These are phyloP conservation scores for Mycetomoellerius zeteki DNA, from an alignment of 1,140 invertebrate species.

Conservation along the genomic window DNA sequence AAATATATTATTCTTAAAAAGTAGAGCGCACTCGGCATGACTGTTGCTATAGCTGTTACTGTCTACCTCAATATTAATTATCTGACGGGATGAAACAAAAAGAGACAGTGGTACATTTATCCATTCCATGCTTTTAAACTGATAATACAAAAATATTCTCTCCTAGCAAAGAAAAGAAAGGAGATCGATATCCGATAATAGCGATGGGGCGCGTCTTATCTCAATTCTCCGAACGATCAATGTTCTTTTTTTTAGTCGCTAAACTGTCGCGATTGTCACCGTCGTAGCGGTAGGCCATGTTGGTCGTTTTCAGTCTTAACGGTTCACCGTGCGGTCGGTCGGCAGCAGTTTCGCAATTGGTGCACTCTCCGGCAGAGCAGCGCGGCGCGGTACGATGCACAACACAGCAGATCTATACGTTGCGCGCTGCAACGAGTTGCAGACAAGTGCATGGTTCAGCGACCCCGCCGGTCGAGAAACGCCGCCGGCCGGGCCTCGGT, in stretches of 20 bases:
- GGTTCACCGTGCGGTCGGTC: slow-evolving; percentile 76
- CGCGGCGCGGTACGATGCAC: slow-evolving; percentile 70
- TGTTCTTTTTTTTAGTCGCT: background rate
- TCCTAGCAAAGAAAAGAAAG: background rate
- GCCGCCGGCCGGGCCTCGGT: slow-evolving; percentile 63
- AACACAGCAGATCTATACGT: slow-evolving; percentile 80
- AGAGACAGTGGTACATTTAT: background rate
- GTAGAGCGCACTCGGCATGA: background rate
- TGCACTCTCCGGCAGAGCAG: slow-evolving; percentile 64
- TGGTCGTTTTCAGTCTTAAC: slow-evolving; percentile 77
- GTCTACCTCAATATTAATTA: background rate
- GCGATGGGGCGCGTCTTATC: background rate
- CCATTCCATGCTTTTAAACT: background rate
- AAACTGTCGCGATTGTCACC: background rate
- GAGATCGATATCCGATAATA: slow-evolving; percentile 21
- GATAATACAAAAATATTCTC: background rate
- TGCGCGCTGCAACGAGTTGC: slow-evolving; percentile 72
- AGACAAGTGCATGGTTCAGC: slow-evolving; percentile 82
- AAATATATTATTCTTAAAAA: background rate
- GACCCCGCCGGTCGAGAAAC: slow-evolving; percentile 80
- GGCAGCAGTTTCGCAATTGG: slow-evolving; percentile 77
- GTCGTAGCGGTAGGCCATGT: background rate
- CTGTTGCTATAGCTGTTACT: too few species aligned
- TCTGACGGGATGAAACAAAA: background rate
- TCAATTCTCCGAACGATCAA: background rate